Percentiles rank a stretch among this genome's conserved stretches.
These are phyloP conservation scores for Cephalotes varians DNA, from an alignment of 2,888 invertebrate genomes.

Conservation along the genomic window DNA sequence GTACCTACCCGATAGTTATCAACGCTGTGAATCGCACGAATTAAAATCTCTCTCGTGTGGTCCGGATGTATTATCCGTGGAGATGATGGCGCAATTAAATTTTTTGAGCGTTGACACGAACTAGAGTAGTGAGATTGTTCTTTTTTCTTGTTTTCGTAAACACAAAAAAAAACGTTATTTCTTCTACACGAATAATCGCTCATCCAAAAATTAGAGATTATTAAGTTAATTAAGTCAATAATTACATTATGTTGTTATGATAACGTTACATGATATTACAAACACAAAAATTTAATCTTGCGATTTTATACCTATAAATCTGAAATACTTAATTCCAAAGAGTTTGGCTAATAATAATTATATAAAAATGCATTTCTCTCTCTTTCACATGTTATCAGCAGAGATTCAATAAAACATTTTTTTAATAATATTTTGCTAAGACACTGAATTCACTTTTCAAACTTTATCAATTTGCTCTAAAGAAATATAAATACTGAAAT, in stretches of 20 bases:
- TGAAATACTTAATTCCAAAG: not conserved
- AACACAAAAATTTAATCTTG: not conserved
- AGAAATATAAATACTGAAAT: not conserved
- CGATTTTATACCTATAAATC: not conserved
- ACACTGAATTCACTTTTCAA: not conserved
- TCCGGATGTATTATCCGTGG: conserved; percentile 63
- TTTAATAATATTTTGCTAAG: not conserved
- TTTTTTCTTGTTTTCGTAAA: not conserved
- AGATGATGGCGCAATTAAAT: conserved; percentile 71
- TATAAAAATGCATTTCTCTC: not conserved
- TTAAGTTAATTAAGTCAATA: not conserved
- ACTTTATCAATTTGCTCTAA: not conserved
- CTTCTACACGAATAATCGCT: not conserved
- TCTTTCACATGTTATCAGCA: not conserved
- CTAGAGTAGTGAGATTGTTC: not conserved
- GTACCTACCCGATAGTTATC: conserved; percentile 68
- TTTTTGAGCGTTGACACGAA: conserved; percentile 60
- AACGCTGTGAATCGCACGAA: conserved; percentile 63
- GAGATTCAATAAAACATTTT: not conserved
- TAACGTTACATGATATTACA: not conserved
- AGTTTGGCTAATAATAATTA: not conserved
- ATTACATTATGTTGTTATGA: not conserved
- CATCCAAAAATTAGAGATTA: not conserved
- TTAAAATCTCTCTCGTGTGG: conserved; percentile 67
- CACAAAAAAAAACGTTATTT: not conserved